Evolutionary conservation across 2,888 invertebrate species (phyloP).

Genomic region (Cheilosia vernalis): DNA sequence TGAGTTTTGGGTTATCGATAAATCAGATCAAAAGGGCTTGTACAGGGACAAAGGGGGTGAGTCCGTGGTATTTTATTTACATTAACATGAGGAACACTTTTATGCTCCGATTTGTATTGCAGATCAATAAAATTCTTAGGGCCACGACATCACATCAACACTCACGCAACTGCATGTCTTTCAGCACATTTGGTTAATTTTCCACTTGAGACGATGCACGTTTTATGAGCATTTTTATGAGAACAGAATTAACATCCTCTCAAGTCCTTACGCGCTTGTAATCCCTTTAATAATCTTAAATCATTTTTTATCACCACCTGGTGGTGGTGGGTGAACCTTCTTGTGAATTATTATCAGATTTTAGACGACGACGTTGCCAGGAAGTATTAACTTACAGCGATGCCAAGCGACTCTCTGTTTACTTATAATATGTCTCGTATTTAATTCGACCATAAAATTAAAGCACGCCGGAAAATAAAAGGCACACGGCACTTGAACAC

Average conservation of each 20-base stretch:
- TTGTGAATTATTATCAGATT: neutral
- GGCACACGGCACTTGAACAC: neutral
- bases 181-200: neutral
- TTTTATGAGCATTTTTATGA: slow-evolving; percentile 3
- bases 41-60: too few species aligned
- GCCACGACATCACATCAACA: neutral
- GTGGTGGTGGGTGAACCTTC: neutral
- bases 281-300: slow-evolving; percentile 21
- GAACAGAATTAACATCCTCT: slow-evolving; percentile 13
- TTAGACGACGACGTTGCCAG: neutral
- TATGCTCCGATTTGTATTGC: too few species aligned
- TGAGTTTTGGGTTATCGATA: too few species aligned
- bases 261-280: neutral
- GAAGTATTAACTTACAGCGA: slow-evolving; percentile 6
- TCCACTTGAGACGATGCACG: neutral
- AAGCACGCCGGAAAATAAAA: neutral
- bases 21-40: too few species aligned
- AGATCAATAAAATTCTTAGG: neutral
- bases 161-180: neutral
- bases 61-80: too few species aligned
- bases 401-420: slow-evolving; percentile 1
- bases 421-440: slow-evolving; percentile 4
- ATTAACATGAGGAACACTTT: too few species aligned
- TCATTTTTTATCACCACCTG: slow-evolving; percentile 1
- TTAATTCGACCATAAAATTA: slow-evolving; percentile 29